A percentile compares a stretch with the other conserved stretches of the same genome.
phyloP scores from a whole-genome alignment of 2,888 invertebrate species.

The Dicyrtomina minuta region DNA sequence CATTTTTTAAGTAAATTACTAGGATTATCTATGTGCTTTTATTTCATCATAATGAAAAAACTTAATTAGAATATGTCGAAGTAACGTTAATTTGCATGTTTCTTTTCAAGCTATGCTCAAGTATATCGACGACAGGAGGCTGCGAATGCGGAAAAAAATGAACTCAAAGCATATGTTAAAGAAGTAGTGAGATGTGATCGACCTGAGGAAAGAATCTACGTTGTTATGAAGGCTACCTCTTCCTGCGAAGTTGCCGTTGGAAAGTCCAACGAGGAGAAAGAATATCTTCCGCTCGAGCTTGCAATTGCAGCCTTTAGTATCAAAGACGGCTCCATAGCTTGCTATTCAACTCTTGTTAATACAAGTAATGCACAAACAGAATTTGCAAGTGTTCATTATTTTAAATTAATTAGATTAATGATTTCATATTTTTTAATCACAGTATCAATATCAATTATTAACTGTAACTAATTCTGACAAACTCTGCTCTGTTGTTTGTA shows the following conservation, averaged over 20 bases:
- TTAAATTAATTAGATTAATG: neutral
- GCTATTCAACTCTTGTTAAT: conserved; percentile 49
- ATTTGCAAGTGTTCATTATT: conserved; percentile 2
- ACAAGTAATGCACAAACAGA: too few species aligned
- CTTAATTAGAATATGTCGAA: neutral
- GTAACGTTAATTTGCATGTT: too few species aligned
- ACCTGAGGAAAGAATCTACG: conserved; percentile 34
- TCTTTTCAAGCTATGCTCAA: conserved; percentile 38
- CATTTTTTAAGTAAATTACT: too few species aligned
- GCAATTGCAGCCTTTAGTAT: conserved; percentile 47
- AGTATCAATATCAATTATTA: neutral
- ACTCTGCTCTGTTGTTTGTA: conserved; percentile 10
- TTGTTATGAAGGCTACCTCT: conserved; percentile 43
- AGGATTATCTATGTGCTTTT: neutral
- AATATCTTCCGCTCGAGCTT: conserved; percentile 51
- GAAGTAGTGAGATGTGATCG: conserved; percentile 23
- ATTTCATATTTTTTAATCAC: neutral
- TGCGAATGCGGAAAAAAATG: conserved; percentile 13
- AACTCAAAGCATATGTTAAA: conserved; percentile 20
- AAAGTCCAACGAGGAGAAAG: conserved; percentile 32
- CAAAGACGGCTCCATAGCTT: conserved; percentile 40
- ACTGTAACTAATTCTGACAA: neutral
- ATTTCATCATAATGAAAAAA: neutral
- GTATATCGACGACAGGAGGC: conserved; percentile 31
- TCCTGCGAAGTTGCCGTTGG: conserved; percentile 42